Evolutionary conservation across 2,888 invertebrate species (phyloP).

Genomic region (Mongoloraphidia duomilia): DNA sequence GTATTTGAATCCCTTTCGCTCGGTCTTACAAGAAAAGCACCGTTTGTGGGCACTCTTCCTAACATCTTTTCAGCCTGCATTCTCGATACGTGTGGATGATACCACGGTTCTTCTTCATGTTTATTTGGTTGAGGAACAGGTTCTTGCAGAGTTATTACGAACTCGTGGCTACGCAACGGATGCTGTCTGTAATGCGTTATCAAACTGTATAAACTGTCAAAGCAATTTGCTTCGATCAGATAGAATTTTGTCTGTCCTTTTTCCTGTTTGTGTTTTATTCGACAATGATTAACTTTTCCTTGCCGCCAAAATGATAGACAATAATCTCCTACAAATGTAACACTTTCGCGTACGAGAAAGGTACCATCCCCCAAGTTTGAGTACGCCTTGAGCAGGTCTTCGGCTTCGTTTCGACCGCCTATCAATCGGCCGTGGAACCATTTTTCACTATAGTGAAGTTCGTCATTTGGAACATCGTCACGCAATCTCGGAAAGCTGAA

Average conservation of each 20-base stretch:
- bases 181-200: constrained; percentile 81
- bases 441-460: constrained; percentile 79
- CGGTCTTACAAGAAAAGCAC: constrained; percentile 86
- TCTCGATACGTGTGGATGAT: constrained; percentile 66
- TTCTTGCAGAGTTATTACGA: constrained; percentile 72
- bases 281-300: constrained; percentile 80
- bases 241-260: constrained; percentile 81
- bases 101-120: constrained; percentile 90
- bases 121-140: constrained; percentile 92
- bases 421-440: constrained; percentile 87
- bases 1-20: constrained; percentile 75
- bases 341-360: constrained; percentile 84
- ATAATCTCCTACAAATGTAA: constrained; percentile 92
- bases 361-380: constrained; percentile 80
- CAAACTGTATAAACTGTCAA: constrained; percentile 82
- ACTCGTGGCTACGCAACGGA: constrained; percentile 79
- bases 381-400: constrained; percentile 58
- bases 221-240: constrained; percentile 73
- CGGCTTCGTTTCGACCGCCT: constrained; percentile 67
- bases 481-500: constrained; percentile 36
- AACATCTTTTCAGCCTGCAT: constrained; percentile 79
- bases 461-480: constrained; percentile 64
- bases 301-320: constrained; percentile 89
- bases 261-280: constrained; percentile 80
- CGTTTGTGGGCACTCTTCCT: constrained; percentile 70